Evolutionary conservation across 2,113 vertebrate genomes (phyloP).

Genomic region (Toxostoma redivivum): DNA sequence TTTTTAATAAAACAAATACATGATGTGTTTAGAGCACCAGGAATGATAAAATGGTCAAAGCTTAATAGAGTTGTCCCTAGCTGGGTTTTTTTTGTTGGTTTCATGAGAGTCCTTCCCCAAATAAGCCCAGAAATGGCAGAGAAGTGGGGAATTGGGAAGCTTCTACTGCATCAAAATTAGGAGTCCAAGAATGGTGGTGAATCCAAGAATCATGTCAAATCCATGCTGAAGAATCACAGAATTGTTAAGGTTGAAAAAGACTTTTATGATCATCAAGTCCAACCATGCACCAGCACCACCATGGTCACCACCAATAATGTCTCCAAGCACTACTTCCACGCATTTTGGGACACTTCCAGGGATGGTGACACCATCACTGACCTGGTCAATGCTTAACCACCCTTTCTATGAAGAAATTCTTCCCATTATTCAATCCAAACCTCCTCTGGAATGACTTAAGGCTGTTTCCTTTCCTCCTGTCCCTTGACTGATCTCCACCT

Average conservation of each 20-base stretch:
- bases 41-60: background rate
- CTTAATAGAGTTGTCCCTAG: background rate
- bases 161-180: background rate
- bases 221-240: rapidly evolving
- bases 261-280: background rate
- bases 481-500: background rate
- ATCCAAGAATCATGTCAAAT: background rate
- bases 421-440: background rate
- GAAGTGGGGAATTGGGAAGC: background rate
- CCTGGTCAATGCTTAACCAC: background rate
- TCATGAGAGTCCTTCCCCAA: background rate
- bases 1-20: background rate
- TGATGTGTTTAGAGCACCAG: background rate
- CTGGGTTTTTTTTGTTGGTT: background rate
- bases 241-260: background rate
- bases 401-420: background rate
- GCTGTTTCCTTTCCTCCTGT: background rate
- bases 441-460: background rate
- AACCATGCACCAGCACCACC: background rate
- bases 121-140: background rate
- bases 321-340: background rate
- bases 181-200: background rate
- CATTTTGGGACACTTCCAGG: background rate
- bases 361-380: background rate
- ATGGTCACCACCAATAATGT: background rate